phyloP scores from a whole-genome alignment of 2,113 vertebrate genomes.

The Apteryx owenii region DNA sequence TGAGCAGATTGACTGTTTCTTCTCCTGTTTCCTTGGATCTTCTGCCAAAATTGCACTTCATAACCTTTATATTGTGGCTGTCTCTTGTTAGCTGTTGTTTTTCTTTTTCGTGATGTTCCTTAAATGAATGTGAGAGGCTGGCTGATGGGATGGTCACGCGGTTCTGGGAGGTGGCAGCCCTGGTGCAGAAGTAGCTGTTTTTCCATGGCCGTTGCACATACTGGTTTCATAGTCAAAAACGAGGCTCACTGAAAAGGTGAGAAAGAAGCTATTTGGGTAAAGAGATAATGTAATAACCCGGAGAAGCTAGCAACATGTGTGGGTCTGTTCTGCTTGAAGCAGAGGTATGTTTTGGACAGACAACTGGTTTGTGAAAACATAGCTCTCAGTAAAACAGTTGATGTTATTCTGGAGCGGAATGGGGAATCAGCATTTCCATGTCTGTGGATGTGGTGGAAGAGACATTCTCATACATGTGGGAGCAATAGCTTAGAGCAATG shows the following conservation, averaged over 20 bases:
- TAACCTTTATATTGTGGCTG: neutral
- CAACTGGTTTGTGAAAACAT: neutral
- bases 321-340: neutral
- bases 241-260: neutral
- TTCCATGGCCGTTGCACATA: too few species aligned
- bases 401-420: neutral
- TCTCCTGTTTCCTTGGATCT: neutral
- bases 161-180: neutral
- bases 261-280: neutral
- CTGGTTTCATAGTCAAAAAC: neutral
- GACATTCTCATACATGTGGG: rapidly evolving
- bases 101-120: neutral
- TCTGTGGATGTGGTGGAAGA: neutral
- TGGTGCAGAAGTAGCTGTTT: neutral
- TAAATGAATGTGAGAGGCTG: rapidly evolving
- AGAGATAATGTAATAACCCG: neutral
- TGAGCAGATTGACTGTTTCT: neutral
- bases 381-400: neutral
- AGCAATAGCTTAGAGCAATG: neutral
- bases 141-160: neutral
- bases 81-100: neutral
- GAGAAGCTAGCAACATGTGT: neutral
- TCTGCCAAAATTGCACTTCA: neutral
- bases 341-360: neutral
- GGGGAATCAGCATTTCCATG: rapidly evolving